phyloP scores from a whole-genome alignment of 2,113 vertebrate species.

The Caloenas nicobarica region DNA sequence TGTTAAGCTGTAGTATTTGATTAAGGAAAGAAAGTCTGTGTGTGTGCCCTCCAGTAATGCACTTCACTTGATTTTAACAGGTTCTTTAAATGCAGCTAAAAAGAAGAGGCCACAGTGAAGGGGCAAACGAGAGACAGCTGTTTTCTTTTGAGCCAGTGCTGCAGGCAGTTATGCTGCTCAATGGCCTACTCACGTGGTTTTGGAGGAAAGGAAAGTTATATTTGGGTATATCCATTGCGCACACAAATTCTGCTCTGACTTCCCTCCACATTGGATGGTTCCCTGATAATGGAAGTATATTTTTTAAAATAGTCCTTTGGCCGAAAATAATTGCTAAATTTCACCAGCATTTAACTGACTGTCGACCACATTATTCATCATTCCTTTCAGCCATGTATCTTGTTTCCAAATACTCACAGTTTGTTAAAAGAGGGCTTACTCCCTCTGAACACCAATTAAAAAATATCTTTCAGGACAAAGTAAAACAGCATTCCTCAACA shows the following conservation, averaged over 20 bases:
- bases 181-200: not conserved
- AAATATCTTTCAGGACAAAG: not conserved
- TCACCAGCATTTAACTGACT: not conserved
- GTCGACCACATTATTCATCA: not conserved
- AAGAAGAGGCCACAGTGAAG: not conserved
- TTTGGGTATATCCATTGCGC: not conserved
- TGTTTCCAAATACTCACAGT: not conserved
- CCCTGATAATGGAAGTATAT: not conserved
- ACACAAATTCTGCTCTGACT: not conserved
- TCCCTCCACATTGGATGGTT: not conserved
- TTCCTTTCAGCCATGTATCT: not conserved
- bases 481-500: not conserved
- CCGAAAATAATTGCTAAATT: not conserved
- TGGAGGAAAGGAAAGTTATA: not conserved
- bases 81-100: conserved; percentile 15
- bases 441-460: not conserved
- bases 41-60: not conserved
- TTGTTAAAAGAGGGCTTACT: not conserved
- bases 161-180: not conserved
- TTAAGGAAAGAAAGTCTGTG: not conserved
- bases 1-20: not conserved
- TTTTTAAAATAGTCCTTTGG: not conserved
- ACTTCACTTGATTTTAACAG: conserved; percentile 34
- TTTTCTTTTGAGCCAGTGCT: not conserved
- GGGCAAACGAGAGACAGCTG: not conserved